Evolutionary conservation across 1,140 invertebrate genomes (phyloP).

Genomic region (Cydia fagiglandana): DNA sequence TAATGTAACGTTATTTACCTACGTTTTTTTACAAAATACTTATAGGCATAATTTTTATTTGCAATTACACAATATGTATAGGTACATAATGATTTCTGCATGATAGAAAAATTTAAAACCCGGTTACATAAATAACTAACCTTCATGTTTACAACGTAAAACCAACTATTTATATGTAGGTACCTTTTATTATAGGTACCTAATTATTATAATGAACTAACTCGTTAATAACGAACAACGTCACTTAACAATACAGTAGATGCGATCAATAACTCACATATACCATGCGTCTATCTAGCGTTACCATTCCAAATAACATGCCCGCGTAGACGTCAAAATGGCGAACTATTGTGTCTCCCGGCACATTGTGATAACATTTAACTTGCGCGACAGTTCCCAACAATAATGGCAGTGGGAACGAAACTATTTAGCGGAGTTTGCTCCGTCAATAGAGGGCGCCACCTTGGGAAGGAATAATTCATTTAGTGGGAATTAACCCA

Average conservation of each 20-base stretch:
- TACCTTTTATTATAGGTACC: no score
- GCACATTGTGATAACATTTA: slow-evolving; percentile 50
- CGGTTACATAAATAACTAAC: no score
- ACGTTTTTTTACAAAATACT: no score
- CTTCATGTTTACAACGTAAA: no score
- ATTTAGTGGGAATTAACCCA: slow-evolving; percentile 66
- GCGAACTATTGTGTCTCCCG: slow-evolving; percentile 56
- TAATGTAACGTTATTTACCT: no score
- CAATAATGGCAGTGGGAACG: slow-evolving; percentile 72
- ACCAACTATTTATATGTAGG: no score
- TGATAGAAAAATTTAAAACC: no score
- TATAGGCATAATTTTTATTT: no score
- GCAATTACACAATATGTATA: no score
- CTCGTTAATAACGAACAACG: no score
- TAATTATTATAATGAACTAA: no score
- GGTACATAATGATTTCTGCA: no score
- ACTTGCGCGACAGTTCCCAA: slow-evolving; percentile 68
- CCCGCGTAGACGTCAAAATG: slow-evolving; percentile 12
- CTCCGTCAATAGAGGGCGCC: slow-evolving; percentile 71
- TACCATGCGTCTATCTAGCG: slow-evolving; percentile 32
- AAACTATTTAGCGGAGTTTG: slow-evolving; percentile 76
- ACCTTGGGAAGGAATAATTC: slow-evolving; percentile 72
- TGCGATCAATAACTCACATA: not conserved
- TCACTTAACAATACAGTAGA: slow-evolving; percentile 24
- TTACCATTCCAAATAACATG: not conserved